These are phyloP conservation scores for Suricata suricatta DNA, from an alignment of 2,113 vertebrate genomes.

Conservation along the genomic window DNA sequence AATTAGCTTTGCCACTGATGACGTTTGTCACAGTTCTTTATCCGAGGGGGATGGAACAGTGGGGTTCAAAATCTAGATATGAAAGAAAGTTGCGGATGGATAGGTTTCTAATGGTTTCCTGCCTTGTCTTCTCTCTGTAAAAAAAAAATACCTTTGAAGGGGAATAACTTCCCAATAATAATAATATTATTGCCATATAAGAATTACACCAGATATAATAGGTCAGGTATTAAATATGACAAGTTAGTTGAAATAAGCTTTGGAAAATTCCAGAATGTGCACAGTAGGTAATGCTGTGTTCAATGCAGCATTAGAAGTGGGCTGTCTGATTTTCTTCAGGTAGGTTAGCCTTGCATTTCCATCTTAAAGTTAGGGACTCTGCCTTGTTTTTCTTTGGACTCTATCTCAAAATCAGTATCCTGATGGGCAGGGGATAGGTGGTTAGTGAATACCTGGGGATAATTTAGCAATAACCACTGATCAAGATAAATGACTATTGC, in stretches of 20 bases:
- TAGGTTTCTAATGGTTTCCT: neutral
- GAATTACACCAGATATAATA: neutral
- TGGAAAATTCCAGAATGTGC: neutral
- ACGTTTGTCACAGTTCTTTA: neutral
- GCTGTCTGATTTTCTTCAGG: neutral
- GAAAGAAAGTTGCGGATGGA: neutral
- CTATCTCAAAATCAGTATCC: neutral
- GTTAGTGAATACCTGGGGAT: neutral
- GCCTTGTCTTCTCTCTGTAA: neutral
- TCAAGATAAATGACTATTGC: neutral
- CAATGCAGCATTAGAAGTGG: neutral
- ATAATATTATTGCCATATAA: neutral
- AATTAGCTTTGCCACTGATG: slow-evolving; percentile 8
- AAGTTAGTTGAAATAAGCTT: neutral
- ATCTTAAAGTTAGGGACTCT: neutral
- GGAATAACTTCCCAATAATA: neutral
- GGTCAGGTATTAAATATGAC: neutral
- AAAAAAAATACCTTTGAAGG: neutral
- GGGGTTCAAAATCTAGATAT: neutral
- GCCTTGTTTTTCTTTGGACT: neutral
- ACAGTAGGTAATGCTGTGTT: neutral
- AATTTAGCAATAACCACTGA: neutral
- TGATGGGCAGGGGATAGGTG: neutral
- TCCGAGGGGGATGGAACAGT: neutral
- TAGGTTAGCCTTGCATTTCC: neutral